Conservation (phyloP, 1,140 invertebrate species). For the Andrena cerasifolii region DNA sequence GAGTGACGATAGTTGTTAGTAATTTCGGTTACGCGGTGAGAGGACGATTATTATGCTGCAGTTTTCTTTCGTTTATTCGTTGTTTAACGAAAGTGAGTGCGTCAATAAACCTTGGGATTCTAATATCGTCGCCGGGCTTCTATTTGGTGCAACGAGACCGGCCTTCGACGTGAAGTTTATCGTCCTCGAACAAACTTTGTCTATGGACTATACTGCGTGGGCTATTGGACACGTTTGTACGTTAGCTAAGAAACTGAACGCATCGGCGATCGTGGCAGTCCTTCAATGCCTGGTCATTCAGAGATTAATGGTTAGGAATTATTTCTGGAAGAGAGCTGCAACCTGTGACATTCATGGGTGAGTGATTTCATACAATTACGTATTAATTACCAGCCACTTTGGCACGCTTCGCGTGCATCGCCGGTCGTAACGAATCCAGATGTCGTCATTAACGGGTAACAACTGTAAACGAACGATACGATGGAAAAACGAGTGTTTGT, state of each 20-base stretch:
- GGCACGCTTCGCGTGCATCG: background rate
- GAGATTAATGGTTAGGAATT: too few species aligned
- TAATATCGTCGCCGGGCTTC: too few species aligned
- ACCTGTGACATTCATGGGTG: background rate
- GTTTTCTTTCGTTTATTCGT: background rate
- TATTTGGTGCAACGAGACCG: background rate
- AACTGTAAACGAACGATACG: background rate
- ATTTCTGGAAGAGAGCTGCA: too few species aligned
- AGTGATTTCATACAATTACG: background rate
- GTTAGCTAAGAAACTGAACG: background rate
- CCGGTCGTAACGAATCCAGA: background rate
- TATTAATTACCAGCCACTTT: background rate
- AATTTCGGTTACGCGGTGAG: background rate
- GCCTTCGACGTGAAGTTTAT: too few species aligned
- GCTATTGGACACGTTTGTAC: too few species aligned
- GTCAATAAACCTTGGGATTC: background rate
- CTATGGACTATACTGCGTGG: too few species aligned
- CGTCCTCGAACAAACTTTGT: too few species aligned
- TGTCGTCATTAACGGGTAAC: constrained; percentile 13
- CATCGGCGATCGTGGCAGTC: too few species aligned
- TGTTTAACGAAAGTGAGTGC: too few species aligned
- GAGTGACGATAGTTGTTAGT: background rate
- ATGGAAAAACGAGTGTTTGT: background rate
- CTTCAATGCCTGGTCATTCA: background rate
- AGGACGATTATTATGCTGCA: background rate